phyloP scores from a whole-genome alignment of 2,888 invertebrate species.

The Apeira syringaria region DNA sequence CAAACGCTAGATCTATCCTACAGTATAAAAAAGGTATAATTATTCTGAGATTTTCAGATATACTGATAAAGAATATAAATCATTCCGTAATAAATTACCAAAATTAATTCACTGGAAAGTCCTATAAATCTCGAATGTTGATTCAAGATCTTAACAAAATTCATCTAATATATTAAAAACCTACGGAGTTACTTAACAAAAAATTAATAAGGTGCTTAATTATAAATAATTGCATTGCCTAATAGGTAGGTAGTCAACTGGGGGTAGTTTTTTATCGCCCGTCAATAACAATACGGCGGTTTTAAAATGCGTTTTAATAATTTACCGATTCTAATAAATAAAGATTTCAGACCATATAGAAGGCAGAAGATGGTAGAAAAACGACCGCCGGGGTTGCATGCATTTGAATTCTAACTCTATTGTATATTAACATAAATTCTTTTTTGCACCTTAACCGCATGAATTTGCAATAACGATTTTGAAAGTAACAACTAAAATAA shows the following conservation, averaged over 20 bases:
- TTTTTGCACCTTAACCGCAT: constrained; percentile 75
- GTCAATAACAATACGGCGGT: constrained; percentile 60
- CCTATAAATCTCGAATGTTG: constrained; percentile 14
- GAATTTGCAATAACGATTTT: constrained; percentile 70
- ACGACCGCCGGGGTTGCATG: constrained; percentile 77
- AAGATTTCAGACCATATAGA: constrained; percentile 74
- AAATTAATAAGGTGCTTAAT: constrained; percentile 21
- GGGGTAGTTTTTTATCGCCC: constrained; percentile 47
- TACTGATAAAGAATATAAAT: too few species aligned
- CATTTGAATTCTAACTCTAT: constrained; percentile 75
- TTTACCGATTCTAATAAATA: constrained; percentile 81
- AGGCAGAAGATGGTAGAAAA: constrained; percentile 59
- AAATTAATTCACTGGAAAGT: not conserved
- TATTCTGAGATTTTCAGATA: too few species aligned
- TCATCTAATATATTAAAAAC: constrained; percentile 13
- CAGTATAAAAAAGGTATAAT: too few species aligned
- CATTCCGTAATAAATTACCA: not conserved
- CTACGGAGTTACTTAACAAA: constrained; percentile 10
- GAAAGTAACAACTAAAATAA: constrained; percentile 17
- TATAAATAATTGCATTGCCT: constrained; percentile 22
- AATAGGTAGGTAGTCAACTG: constrained; percentile 18
- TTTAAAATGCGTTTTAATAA: constrained; percentile 73
- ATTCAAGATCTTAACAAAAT: constrained; percentile 7
- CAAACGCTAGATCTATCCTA: too few species aligned
- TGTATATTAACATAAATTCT: constrained; percentile 77